Evolutionary conservation across 2,888 invertebrate genomes (phyloP).

Genomic region (Philaethria dido): DNA sequence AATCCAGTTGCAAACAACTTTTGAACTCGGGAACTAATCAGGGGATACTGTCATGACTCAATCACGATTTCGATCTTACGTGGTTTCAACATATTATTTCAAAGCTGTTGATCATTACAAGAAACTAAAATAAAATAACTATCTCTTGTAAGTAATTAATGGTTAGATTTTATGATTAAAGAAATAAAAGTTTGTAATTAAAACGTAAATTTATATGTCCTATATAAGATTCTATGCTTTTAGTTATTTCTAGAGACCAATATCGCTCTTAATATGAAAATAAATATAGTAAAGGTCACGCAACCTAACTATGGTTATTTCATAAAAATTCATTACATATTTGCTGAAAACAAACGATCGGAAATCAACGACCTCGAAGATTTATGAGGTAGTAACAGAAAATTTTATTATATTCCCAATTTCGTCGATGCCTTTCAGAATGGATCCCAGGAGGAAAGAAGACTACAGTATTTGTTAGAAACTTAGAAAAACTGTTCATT

Average conservation of each 20-base stretch:
- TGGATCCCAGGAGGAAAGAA: conserved; percentile 53
- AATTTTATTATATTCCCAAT: conserved; percentile 71
- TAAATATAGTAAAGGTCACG: background rate
- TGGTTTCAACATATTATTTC: background rate
- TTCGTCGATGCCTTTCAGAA: conserved; percentile 55
- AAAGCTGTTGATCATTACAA: background rate
- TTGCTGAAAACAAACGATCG: conserved; percentile 60
- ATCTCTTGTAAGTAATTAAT: background rate
- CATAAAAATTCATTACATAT: conserved; percentile 45
- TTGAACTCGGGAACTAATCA: conserved; percentile 10
- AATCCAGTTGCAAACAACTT: conserved; percentile 49
- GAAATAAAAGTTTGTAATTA: background rate
- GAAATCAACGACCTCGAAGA: conserved; percentile 56
- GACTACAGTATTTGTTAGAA: conserved; percentile 57
- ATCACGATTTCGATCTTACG: background rate
- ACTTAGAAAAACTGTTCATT: conserved; percentile 57
- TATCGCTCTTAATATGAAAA: background rate
- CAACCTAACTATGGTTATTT: background rate
- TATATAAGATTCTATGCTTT: background rate
- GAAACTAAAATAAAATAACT: background rate
- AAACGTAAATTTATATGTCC: background rate
- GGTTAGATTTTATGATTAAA: background rate
- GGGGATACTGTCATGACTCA: conserved; percentile 16
- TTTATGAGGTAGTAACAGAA: conserved; percentile 65
- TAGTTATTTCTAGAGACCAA: background rate